These are phyloP conservation scores for Heterotis niloticus DNA, from an alignment of 2,113 vertebrate species.

Conservation along the genomic window DNA sequence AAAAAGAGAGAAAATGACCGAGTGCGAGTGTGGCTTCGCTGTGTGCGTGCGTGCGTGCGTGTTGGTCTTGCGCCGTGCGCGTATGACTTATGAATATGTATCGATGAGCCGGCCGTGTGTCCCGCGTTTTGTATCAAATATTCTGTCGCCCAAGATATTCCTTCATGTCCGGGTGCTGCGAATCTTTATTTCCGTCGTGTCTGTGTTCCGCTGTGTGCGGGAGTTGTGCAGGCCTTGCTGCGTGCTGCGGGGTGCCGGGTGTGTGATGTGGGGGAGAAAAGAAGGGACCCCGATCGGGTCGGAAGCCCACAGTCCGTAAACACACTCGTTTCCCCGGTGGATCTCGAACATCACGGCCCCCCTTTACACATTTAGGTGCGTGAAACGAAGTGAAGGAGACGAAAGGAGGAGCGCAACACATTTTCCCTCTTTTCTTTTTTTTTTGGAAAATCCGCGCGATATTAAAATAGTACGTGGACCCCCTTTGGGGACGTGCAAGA, in stretches of 20 bases:
- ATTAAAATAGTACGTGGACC: too few species aligned
- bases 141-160: neutral
- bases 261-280: neutral
- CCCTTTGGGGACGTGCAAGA: neutral
- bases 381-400: neutral
- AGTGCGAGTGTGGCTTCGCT: neutral
- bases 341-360: neutral
- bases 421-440: too few species aligned
- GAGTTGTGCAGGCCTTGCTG: neutral
- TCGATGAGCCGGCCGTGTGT: neutral
- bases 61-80: neutral
- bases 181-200: neutral
- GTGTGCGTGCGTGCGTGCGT: constrained; percentile 6
- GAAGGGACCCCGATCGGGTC: neutral
- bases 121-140: neutral
- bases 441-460: neutral
- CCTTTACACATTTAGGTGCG: neutral
- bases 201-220: neutral
- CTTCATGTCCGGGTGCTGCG: neutral
- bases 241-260: neutral
- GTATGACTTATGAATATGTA: neutral
- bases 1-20: neutral
- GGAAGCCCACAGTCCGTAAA: neutral
- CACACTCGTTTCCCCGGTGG: too few species aligned
- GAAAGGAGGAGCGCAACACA: neutral